These are phyloP conservation scores for Oophaga sylvatica DNA, from an alignment of 2,797 vertebrate genomes.

Conservation along the genomic window DNA sequence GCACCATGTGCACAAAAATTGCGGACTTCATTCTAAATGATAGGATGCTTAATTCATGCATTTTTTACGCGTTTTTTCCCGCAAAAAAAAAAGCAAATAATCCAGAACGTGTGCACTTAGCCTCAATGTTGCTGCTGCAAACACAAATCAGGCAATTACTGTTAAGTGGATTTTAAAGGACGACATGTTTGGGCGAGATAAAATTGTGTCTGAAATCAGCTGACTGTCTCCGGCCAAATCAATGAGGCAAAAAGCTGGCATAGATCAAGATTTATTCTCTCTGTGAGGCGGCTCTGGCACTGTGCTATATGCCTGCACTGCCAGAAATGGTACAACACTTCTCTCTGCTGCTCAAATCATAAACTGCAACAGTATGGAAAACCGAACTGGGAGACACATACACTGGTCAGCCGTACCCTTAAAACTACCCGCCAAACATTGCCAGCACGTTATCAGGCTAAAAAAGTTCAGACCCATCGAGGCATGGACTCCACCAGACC, in stretches of 20 bases:
- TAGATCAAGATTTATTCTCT: conserved; percentile 7
- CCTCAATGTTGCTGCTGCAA: background rate
- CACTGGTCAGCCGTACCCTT: too few species aligned
- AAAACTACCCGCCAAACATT: too few species aligned
- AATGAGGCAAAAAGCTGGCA: conserved; percentile 8
- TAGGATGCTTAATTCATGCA: too few species aligned
- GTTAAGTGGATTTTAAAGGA: conserved; percentile 51
- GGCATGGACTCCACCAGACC: too few species aligned
- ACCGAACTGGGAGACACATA: too few species aligned
- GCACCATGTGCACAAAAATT: too few species aligned
- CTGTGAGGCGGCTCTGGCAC: background rate
- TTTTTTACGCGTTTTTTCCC: too few species aligned
- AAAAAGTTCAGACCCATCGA: too few species aligned
- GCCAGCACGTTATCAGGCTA: too few species aligned
- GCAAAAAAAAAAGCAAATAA: too few species aligned
- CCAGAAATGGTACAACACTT: conserved; percentile 47
- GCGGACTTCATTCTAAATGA: too few species aligned
- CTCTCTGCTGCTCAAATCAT: conserved; percentile 61
- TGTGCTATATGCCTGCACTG: background rate
- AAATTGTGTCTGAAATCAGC: background rate
- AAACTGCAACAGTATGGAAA: background rate
- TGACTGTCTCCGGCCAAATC: conserved; percentile 16
- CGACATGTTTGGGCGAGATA: background rate
- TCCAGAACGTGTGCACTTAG: too few species aligned
- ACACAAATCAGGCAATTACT: conserved; percentile 38